Evolutionary conservation across 2,888 invertebrate genomes (phyloP).

Genomic region (Sabatieria punctata): DNA sequence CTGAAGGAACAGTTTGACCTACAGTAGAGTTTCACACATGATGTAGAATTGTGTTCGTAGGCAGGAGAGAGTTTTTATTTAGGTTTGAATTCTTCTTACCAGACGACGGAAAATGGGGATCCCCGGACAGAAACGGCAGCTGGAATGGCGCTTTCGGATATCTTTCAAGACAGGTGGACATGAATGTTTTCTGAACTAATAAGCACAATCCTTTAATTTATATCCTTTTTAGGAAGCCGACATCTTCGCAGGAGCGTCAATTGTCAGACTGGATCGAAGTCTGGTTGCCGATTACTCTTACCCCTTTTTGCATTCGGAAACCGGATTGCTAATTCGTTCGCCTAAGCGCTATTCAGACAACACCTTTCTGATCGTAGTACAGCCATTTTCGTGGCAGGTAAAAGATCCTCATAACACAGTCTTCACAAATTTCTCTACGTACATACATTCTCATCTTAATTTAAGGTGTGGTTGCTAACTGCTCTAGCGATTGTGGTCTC

Average conservation of each 20-base stretch:
- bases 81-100: constrained; percentile 5
- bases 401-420: neutral
- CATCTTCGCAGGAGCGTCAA: constrained; percentile 23
- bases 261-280: constrained; percentile 20
- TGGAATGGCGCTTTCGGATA: constrained; percentile 23
- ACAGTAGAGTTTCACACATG: constrained; percentile 13
- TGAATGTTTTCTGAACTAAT: neutral
- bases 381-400: constrained; percentile 27
- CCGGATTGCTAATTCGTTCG: constrained; percentile 15
- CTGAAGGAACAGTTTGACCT: constrained; percentile 19
- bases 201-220: neutral
- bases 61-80: neutral
- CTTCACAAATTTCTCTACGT: neutral
- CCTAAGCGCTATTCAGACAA: constrained; percentile 20
- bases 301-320: constrained; percentile 20
- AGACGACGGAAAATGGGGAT: constrained; percentile 6
- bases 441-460: too few relatives aligned
- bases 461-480: constrained; percentile 13
- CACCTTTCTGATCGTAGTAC: constrained; percentile 20
- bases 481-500: constrained; percentile 23
- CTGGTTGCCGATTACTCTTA: constrained; percentile 27
- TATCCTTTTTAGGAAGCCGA: constrained; percentile 18
- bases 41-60: constrained; percentile 15
- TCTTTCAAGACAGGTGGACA: constrained; percentile 14
- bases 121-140: constrained; percentile 14